These are phyloP conservation scores for Ferrisia virgata DNA, from an alignment of 2,888 invertebrate species.

Conservation along the genomic window DNA sequence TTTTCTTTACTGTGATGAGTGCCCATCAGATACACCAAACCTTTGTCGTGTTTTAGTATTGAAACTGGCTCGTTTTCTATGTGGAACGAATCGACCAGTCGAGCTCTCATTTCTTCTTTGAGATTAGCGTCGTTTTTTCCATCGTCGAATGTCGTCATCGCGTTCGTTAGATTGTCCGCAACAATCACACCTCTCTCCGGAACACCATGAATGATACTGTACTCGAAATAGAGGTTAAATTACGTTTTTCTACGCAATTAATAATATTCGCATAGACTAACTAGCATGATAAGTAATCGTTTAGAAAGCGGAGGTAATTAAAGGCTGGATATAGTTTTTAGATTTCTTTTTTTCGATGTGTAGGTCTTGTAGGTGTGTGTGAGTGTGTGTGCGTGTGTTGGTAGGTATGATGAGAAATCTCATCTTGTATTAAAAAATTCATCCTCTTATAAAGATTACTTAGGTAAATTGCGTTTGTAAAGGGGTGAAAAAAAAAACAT, in stretches of 20 bases:
- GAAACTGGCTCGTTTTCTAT: neutral
- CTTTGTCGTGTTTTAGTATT: constrained; percentile 13
- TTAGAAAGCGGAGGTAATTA: too few relatives aligned
- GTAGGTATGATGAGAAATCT: neutral
- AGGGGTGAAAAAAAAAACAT: neutral
- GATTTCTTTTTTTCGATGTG: too few relatives aligned
- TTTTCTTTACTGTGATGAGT: constrained; percentile 25
- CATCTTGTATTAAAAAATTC: too few relatives aligned
- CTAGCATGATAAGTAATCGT: neutral
- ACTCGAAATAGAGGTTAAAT: neutral
- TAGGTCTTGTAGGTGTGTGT: neutral
- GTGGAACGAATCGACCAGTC: neutral
- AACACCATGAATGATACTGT: neutral
- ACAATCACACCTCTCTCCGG: neutral
- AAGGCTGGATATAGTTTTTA: too few relatives aligned
- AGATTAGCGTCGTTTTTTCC: neutral
- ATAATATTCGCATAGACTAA: neutral
- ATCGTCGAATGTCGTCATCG: neutral
- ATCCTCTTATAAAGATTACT: neutral
- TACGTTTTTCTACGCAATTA: neutral
- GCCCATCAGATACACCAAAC: constrained; percentile 31
- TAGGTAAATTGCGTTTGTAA: neutral
- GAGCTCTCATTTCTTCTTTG: neutral
- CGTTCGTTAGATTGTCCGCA: neutral
- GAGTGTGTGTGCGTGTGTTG: neutral